These are phyloP conservation scores for Beroe ovata DNA, from an alignment of 37 sponge, comb jelly and placozoan genomes.

Conservation along the genomic window DNA sequence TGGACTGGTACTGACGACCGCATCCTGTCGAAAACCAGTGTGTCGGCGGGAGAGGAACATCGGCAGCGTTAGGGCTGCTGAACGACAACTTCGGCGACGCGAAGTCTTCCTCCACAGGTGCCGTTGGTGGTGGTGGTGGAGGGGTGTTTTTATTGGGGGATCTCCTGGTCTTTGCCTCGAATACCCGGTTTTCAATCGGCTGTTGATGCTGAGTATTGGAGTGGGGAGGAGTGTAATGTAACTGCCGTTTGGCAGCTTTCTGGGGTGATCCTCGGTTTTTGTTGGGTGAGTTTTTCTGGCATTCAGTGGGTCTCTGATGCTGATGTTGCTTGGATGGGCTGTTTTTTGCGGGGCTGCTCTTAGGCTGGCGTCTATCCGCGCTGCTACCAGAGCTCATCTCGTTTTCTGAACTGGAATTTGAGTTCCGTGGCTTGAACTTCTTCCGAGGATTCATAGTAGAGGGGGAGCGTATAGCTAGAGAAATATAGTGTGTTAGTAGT, in stretches of 20 bases:
- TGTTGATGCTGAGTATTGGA: neutral
- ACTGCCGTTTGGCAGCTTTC: conserved; percentile 35
- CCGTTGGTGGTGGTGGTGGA: neutral
- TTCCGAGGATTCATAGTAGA: conserved; percentile 59
- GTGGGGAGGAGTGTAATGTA: neutral
- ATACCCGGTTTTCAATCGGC: neutral
- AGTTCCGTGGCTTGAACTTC: conserved; percentile 65
- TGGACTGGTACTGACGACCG: neutral
- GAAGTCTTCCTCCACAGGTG: conserved; percentile 4
- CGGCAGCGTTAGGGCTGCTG: conserved; percentile 52
- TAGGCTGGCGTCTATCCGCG: neutral
- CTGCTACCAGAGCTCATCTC: neutral
- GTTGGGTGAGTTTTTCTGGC: conserved; percentile 7
- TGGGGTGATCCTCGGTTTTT: conserved; percentile 38
- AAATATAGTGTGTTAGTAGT: neutral
- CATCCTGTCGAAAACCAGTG: conserved; percentile 62
- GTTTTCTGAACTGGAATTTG: conserved; percentile 50
- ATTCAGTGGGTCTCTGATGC: neutral
- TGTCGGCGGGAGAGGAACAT: conserved; percentile 60
- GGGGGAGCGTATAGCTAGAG: conserved; percentile 9
- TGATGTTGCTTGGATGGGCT: conserved; percentile 24
- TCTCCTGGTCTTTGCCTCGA: neutral
- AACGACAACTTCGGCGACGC: conserved; percentile 49
- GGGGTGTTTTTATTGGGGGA: conserved; percentile 37
- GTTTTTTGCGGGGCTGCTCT: neutral